Evolutionary conservation across 2,113 vertebrate species (phyloP), one percentile per base, ranked within the genome.

Genomic region (Coregonus clupeaformis): DNA sequence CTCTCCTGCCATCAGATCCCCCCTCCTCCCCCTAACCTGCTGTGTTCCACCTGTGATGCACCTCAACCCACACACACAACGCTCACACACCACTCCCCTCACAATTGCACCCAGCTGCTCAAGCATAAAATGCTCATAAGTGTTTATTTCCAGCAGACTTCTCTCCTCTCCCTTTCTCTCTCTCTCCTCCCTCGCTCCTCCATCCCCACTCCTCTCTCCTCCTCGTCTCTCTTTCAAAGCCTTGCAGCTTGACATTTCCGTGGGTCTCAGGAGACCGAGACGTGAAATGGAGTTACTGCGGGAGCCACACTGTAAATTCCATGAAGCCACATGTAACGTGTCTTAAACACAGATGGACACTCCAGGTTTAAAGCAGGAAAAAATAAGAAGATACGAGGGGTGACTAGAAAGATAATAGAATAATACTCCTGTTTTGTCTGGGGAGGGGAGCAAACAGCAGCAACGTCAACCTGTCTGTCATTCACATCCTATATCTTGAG

Each of bases 61-160:
- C 79, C 88, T 79, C 70, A 57, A 93, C 90, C 82, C 75, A 84
- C 88, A 86, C 27, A 36, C 71, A 24, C 68, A 59, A 47, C 3
- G n/a, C 69, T 45, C 59, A 16, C 36, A 42, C 36, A 52, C 49
- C 16, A 52, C 20, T 27, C 57, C 65, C 20, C 91, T 92, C 94
- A 94, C 92, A 93, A 91, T 87, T 90, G 90, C 85, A 89, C 90
- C 90, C 88, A 90, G 90, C 90, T 93, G 88, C 93, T 95, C 93
- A 94, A 93, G 94, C 95, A 96, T 95, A 94, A 96, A 97, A 96
- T 93, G 93, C 93, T 95, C 91, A 89, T 94, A 95, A 97, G 95
- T 95, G 95, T 98, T 97, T 95, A 94, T 98, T 98, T 98, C 96
- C 96, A 96, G 94, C 94, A 97, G 93, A 97, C 97, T 97, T 98